Percentiles rank a stretch among this genome's conserved stretches.
Conservation (phyloP, 2,888 invertebrate species). For the Cheilosia pagana region DNA sequence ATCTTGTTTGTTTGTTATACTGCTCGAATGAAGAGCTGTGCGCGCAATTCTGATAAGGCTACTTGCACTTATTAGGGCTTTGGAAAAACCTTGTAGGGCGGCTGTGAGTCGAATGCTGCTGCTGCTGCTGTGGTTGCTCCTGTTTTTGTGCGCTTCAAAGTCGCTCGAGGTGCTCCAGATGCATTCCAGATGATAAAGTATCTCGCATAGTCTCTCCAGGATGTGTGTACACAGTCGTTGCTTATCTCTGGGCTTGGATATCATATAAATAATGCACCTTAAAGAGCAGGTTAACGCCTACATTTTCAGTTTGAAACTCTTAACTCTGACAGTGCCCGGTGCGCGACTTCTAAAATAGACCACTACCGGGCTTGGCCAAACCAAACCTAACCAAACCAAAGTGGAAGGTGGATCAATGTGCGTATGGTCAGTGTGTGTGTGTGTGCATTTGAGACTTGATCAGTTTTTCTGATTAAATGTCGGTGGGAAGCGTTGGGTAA, state of each 20-base stretch:
- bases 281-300: conserved; percentile 84
- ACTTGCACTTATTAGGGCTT: conserved; percentile 55
- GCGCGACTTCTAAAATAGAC: conserved; percentile 63
- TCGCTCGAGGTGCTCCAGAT: conserved; percentile 82
- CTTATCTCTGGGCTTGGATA: conserved; percentile 79
- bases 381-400: not conserved
- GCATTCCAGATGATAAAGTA: conserved; percentile 82
- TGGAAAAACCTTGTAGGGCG: conserved; percentile 45
- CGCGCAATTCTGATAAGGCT: conserved; percentile 48
- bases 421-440: conserved; percentile 44
- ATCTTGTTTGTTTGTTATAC: conserved; percentile 55
- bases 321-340: not conserved
- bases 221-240: conserved; percentile 50
- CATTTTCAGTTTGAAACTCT: conserved; percentile 72
- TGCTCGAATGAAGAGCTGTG: conserved; percentile 42
- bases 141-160: conserved; percentile 71
- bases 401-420: conserved; percentile 56
- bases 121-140: conserved; percentile 42
- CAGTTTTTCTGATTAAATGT: conserved; percentile 61
- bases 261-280: conserved; percentile 82
- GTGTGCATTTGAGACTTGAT: conserved; percentile 40
- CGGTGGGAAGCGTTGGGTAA: conserved; percentile 71
- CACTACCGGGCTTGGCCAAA: conserved; percentile 67
- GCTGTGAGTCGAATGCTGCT: conserved; percentile 44
- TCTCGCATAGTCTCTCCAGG: conserved; percentile 76